phyloP scores from a whole-genome alignment of 2,797 vertebrate genomes.

The Rousettus madagascariensis region DNA sequence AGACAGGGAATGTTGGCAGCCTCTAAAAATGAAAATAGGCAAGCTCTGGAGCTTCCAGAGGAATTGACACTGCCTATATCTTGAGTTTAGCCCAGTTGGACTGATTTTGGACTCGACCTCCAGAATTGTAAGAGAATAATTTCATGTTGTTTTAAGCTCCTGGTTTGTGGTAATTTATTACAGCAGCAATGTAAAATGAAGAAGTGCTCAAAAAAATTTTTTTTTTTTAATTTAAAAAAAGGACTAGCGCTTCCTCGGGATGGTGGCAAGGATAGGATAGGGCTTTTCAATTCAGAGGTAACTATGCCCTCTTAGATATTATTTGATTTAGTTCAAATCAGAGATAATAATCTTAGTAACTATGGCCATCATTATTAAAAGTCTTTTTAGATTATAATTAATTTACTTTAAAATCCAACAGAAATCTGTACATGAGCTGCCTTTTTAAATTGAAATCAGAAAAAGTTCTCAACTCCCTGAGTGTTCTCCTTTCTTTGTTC shows the following conservation, averaged over 20 bases:
- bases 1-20: not conserved
- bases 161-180: not conserved
- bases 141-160: not conserved
- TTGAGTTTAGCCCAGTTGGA: not conserved
- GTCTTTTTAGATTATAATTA: slow-evolving; percentile 6
- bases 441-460: not conserved
- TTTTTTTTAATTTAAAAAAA: not conserved
- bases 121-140: not conserved
- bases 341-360: not conserved
- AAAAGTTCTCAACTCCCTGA: not conserved
- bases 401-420: not conserved
- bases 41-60: not conserved
- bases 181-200: not conserved
- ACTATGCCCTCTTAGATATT: not conserved
- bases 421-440: not conserved
- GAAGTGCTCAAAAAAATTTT: not conserved
- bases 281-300: not conserved
- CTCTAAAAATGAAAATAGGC: not conserved
- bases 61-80: too few relatives aligned
- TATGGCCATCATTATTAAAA: not conserved
- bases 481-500: not conserved
- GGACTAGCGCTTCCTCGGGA: not conserved
- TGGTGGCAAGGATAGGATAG: not conserved
- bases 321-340: not conserved
- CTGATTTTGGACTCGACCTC: not conserved